Evolutionary conservation across 2,797 vertebrate genomes (phyloP).

Genomic region (Capromys pilorides): DNA sequence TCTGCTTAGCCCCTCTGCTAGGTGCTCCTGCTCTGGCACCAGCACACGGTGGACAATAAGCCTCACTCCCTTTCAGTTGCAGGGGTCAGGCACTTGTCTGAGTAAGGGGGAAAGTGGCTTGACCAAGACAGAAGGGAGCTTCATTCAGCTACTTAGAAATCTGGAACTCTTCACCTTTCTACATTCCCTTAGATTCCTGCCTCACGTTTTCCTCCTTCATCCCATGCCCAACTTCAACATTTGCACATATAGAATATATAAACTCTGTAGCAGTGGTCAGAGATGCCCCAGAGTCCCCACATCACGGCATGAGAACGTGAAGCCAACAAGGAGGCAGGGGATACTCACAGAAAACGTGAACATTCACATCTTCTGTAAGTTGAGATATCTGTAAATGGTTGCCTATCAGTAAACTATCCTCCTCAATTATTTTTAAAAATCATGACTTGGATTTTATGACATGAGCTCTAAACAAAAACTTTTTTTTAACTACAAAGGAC

Average conservation of each 20-base stretch:
- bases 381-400: conserved; percentile 13
- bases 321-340: neutral
- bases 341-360: neutral
- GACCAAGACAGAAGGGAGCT: neutral
- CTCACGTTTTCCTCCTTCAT: neutral
- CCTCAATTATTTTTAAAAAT: neutral
- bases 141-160: conserved; percentile 27
- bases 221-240: neutral
- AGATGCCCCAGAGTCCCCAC: neutral
- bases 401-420: neutral
- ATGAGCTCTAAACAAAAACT: neutral
- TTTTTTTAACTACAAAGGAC: neutral
- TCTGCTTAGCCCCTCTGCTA: neutral
- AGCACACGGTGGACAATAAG: neutral
- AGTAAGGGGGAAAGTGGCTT: neutral
- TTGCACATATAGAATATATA: neutral
- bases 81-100: neutral
- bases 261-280: neutral
- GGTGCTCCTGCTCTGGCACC: neutral
- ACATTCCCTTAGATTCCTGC: neutral
- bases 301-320: neutral
- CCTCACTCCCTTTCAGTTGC: neutral
- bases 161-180: conserved; percentile 17
- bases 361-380: conserved; percentile 1
- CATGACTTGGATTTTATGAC: neutral